Base-by-base conservation (phyloP, 2,113 vertebrate genomes). In the Mobula hypostoma region DNA sequence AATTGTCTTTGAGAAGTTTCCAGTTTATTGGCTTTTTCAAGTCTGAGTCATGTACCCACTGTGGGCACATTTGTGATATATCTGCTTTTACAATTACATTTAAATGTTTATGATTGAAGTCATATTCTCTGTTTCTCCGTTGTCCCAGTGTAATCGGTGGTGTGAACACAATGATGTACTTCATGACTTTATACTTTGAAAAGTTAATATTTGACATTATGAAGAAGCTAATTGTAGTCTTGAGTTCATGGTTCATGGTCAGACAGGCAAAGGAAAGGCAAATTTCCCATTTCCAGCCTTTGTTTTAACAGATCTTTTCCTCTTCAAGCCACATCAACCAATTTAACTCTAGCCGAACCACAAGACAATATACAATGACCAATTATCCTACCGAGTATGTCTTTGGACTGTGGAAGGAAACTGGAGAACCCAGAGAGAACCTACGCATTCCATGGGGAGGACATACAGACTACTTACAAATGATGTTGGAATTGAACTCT, bases 21-120 rank as follows among this genome's bases (percentile, higher is more conserved):
- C 85, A 88, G 58, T 88, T 32, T 88, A 88, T 88, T 88, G 85
- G 61, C 85, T 66, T 88, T 88, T 88, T 63, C 85, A 88, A 66
- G 85, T 32, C 61, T 66, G 58, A 66, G 61, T 63, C 85, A 61
- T 82, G 19, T 17, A 48, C 61, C 48, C 58, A 56, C 12, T 29
- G 14, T 32, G 6, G 61, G 36, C 63, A 27, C 61, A 66, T 88
- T 7, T 1, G 58, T n/a, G 1, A 63, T 12, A 66, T 66, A 61
- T 88, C n/a, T 88, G 85, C 29, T 66, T 85, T 88, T 48, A 48
- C 61, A 17, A 88, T 63, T 88, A 7, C 61, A 63, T 66, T 88
- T 63, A 88, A 66, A 29, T 66, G 61, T 63, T 88, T 63, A 32
- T 88, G 85, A 88, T 88, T 88, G n/a, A 88, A 88, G 85, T 88